phyloP scores from a whole-genome alignment of 30 jellyfish, hydroid and myxozoan genomes.

The Aurelia coerulea region DNA sequence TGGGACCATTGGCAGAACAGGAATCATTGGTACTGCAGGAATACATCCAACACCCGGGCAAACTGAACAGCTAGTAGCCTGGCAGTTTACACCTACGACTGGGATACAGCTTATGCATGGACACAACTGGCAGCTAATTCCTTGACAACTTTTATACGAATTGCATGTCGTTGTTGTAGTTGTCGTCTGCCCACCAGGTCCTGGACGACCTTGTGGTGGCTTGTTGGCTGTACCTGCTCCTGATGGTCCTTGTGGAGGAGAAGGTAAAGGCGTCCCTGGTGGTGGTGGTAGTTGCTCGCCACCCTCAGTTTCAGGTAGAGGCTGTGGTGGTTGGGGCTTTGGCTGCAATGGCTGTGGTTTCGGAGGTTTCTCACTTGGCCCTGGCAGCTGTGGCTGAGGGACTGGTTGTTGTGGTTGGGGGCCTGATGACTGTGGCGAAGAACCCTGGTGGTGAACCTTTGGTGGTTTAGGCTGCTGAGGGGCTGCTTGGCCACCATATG shows the following conservation, averaged over 20 bases:
- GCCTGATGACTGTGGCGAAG: neutral
- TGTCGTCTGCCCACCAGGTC: conserved; percentile 1
- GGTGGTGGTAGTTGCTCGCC: neutral
- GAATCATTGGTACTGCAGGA: conserved; percentile 61
- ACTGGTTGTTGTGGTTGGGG: conserved; percentile 1
- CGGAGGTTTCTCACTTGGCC: conserved; percentile 9
- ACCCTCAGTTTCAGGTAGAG: neutral
- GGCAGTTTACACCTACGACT: conserved; percentile 35
- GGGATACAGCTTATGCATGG: conserved; percentile 68
- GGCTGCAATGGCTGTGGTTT: conserved; percentile 4
- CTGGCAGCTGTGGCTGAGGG: conserved; percentile 5
- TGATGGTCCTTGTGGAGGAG: conserved; percentile 1
- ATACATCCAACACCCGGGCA: conserved; percentile 72
- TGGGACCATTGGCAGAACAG: conserved; percentile 60
- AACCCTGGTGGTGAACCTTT: neutral
- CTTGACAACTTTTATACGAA: conserved; percentile 53
- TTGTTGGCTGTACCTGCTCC: neutral
- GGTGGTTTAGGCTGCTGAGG: neutral
- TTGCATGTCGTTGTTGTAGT: conserved; percentile 52
- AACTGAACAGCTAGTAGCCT: conserved; percentile 45
- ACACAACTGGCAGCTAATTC: conserved; percentile 61
- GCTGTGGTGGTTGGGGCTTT: conserved; percentile 2
- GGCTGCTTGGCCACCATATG: conserved; percentile 35
- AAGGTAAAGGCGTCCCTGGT: conserved; percentile 2
- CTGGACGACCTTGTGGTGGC: neutral